A percentile compares a stretch with the other conserved stretches of the same genome.
Conservation (phyloP, 1,140 invertebrate species). For the Mizuhopecten yessoensis region DNA sequence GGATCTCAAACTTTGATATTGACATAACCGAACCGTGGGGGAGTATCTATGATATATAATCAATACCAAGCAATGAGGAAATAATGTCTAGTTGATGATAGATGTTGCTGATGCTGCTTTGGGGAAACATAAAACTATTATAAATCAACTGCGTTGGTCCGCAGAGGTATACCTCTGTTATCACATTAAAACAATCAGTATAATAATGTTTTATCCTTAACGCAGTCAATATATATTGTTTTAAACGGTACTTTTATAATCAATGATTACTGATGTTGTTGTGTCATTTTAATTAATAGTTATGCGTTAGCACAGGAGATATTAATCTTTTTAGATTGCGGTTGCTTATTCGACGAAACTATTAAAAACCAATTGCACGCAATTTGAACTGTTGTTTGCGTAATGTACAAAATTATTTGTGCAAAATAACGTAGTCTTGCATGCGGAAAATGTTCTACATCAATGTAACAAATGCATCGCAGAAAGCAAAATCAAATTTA, state of each 20-base stretch:
- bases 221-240: neutral
- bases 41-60: conserved; percentile 24
- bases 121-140: conserved; percentile 6
- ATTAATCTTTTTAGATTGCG: neutral
- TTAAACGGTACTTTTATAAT: neutral
- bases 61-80: neutral
- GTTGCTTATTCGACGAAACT: too few species aligned
- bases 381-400: too few species aligned
- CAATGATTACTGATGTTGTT: neutral
- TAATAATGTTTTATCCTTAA: neutral
- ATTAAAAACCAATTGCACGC: too few species aligned
- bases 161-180: neutral
- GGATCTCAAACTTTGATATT: neutral
- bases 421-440: too few species aligned
- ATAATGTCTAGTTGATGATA: conserved; percentile 34
- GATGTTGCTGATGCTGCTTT: neutral
- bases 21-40: neutral
- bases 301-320: neutral
- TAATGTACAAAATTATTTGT: too few species aligned
- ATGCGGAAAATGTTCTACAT: too few species aligned
- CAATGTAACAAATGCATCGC: too few species aligned
- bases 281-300: neutral
- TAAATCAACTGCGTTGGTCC: conserved; percentile 25
- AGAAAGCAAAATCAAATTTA: too few species aligned
- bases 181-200: conserved; percentile 23